These are phyloP conservation scores for Ametastegia equiseti DNA, from an alignment of 2,888 invertebrate species.

Conservation along the genomic window DNA sequence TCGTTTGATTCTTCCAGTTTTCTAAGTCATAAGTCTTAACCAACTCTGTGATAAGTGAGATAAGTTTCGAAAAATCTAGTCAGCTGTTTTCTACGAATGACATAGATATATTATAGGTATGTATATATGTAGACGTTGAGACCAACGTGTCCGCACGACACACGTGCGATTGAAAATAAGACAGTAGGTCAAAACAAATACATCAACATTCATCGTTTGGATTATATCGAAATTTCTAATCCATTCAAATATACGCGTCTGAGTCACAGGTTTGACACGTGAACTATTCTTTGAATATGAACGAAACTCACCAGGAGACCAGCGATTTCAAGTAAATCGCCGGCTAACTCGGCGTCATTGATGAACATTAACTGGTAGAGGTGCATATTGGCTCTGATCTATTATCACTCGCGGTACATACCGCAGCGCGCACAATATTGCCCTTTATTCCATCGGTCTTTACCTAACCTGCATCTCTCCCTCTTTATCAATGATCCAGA, in stretches of 20 bases:
- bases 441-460: background rate
- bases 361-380: slow-evolving; percentile 67
- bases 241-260: background rate
- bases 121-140: background rate
- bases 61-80: background rate
- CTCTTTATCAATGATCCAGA: background rate
- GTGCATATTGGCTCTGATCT: slow-evolving; percentile 60
- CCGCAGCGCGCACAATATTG: slow-evolving; percentile 32
- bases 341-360: slow-evolving; percentile 66
- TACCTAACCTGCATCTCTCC: background rate
- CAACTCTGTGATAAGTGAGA: background rate
- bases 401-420: slow-evolving; percentile 41
- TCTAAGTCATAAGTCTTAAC: background rate
- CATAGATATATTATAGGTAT: background rate
- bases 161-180: background rate
- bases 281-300: no score
- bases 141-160: background rate
- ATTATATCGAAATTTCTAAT: background rate
- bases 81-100: background rate
- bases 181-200: background rate
- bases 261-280: no score
- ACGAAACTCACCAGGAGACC: slow-evolving; percentile 68
- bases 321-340: slow-evolving; percentile 69
- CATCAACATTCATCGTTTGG: background rate
- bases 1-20: background rate